Evolutionary conservation across 2,888 invertebrate genomes (phyloP).

Genomic region (Epirrita christyi): DNA sequence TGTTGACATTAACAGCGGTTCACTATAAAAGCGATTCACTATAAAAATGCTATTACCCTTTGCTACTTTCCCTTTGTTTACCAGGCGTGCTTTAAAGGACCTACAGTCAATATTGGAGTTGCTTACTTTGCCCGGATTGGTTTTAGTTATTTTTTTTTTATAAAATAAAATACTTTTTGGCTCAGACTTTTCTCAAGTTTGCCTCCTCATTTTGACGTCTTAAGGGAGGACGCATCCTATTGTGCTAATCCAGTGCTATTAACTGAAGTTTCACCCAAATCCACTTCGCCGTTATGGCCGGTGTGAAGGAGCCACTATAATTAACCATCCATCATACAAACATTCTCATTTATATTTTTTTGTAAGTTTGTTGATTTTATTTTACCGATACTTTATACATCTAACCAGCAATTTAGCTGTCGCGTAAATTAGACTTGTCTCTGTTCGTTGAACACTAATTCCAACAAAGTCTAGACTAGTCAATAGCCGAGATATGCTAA

Average conservation of each 20-base stretch:
- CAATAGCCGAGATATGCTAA: conserved; percentile 71
- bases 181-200: no score
- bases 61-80: conserved; percentile 40
- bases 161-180: no score
- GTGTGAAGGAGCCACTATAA: not conserved
- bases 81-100: conserved; percentile 26
- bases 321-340: not conserved
- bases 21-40: conserved; percentile 43
- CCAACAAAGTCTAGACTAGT: conserved; percentile 68
- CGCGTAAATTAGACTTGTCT: conserved; percentile 53
- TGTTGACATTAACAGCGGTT: conserved; percentile 54
- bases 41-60: conserved; percentile 40
- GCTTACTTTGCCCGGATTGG: not conserved
- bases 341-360: not conserved
- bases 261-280: no score
- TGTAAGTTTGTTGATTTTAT: not conserved
- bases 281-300: no score
- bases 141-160: not conserved
- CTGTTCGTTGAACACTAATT: conserved; percentile 63
- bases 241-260: no score
- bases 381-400: conserved; percentile 33
- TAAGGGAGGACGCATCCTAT: no score
- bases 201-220: no score
- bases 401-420: conserved; percentile 43
- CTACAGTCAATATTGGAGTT: conserved; percentile 7